These are phyloP conservation scores for Desmodus rotundus DNA, from an alignment of 2,113 vertebrate genomes.

Conservation along the genomic window DNA sequence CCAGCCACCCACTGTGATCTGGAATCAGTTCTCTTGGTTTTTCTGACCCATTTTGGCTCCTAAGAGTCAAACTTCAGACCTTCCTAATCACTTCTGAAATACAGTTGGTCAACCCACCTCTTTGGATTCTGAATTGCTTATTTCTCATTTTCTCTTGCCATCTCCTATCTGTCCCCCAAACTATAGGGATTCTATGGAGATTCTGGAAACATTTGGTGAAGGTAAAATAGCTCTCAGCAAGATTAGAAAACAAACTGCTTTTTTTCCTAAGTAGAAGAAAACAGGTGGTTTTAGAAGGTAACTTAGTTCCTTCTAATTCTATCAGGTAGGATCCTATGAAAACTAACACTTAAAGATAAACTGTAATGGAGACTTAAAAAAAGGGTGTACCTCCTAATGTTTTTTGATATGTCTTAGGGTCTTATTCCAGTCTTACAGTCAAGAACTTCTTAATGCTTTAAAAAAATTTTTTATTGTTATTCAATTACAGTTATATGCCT, in stretches of 20 bases:
- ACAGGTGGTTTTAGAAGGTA: neutral
- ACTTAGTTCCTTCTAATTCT: neutral
- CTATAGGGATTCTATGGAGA: neutral
- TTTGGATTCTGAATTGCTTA: neutral
- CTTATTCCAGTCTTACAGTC: neutral
- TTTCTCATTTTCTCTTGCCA: neutral
- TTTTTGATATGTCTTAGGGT: neutral
- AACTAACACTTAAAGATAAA: neutral
- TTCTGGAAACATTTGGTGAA: neutral
- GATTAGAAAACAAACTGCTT: neutral
- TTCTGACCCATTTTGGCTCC: neutral
- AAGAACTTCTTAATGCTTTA: neutral
- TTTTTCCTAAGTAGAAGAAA: neutral
- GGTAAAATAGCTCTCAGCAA: neutral
- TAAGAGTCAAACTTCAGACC: neutral
- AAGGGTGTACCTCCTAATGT: neutral
- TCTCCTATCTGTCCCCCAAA: neutral
- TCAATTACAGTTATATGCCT: no score
- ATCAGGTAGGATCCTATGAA: neutral
- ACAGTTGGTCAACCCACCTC: neutral
- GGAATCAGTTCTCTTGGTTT: neutral
- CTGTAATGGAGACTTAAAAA: neutral
- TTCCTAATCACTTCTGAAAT: neutral
- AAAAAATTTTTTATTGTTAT: no score
- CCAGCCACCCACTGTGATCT: neutral